phyloP scores from a whole-genome alignment of 2,888 invertebrate species.

The Amorpha juglandis region DNA sequence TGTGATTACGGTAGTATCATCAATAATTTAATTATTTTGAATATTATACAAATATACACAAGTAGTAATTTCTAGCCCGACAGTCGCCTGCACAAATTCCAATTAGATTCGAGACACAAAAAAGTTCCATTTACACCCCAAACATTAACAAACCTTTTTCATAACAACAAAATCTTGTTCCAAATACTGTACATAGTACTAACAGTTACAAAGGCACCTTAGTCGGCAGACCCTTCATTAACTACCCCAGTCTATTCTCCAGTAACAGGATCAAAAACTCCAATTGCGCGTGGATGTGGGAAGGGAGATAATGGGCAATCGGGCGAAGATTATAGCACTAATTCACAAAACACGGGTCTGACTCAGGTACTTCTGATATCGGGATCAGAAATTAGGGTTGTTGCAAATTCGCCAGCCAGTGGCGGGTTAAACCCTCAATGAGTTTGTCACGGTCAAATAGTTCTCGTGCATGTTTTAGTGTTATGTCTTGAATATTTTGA shows the following conservation, averaged over 20 bases:
- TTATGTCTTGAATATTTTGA: slow-evolving; percentile 21
- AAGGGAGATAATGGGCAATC: slow-evolving; percentile 52
- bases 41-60: neutral
- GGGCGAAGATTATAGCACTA: slow-evolving; percentile 49
- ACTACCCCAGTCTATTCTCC: slow-evolving; percentile 46
- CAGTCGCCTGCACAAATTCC: neutral
- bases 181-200: slow-evolving; percentile 27
- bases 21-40: too few species aligned
- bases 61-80: neutral
- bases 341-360: slow-evolving; percentile 38
- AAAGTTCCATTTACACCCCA: neutral
- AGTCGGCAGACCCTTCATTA: slow-evolving; percentile 47
- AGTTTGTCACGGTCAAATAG: slow-evolving; percentile 29
- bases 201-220: slow-evolving; percentile 44
- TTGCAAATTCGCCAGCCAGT: slow-evolving; percentile 38
- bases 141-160: neutral
- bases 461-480: slow-evolving; percentile 24
- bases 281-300: slow-evolving; percentile 51
- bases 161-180: slow-evolving; percentile 10
- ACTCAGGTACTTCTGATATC: slow-evolving; percentile 34
- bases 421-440: slow-evolving; percentile 31
- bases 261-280: slow-evolving; percentile 59
- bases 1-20: too few species aligned
- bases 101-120: neutral
- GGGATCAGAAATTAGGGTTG: slow-evolving; percentile 44